phyloP scores from a whole-genome alignment of 2,113 vertebrate species.

The Holacanthus passer region DNA sequence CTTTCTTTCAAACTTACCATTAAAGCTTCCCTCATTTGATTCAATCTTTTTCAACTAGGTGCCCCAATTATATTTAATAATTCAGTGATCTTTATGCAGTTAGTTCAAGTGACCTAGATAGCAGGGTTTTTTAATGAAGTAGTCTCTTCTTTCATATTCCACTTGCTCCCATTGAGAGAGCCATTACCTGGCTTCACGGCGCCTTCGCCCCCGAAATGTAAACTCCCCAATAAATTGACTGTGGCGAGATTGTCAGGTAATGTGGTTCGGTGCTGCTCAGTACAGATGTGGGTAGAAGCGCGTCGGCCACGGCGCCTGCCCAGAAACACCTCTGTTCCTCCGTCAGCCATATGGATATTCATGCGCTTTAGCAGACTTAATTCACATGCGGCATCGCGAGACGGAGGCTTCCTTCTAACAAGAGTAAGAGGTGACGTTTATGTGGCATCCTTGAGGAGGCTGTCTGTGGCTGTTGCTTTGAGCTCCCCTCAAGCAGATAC shows the following conservation, averaged over 20 bases:
- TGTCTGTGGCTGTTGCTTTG: constrained; percentile 83
- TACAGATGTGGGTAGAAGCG: constrained; percentile 15
- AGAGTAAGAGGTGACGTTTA: constrained; percentile 77
- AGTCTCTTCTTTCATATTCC: constrained; percentile 63
- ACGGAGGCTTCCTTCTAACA: constrained; percentile 65
- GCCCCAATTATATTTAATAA: constrained; percentile 83
- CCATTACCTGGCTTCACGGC: constrained; percentile 57
- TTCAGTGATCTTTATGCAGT: constrained; percentile 80
- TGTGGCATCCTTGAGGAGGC: constrained; percentile 75
- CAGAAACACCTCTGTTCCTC: constrained; percentile 4
- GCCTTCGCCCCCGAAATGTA: constrained; percentile 35
- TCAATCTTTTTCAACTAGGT: constrained; percentile 75
- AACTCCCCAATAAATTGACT: constrained; percentile 57
- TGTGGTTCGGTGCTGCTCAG: constrained; percentile 45
- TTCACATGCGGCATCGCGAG: constrained; percentile 58
- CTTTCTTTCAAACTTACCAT: constrained; percentile 39
- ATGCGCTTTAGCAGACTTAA: constrained; percentile 43
- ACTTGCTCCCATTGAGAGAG: constrained; percentile 57
- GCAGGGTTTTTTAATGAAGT: constrained; percentile 73
- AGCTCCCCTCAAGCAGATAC: constrained; percentile 85
- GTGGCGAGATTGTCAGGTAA: constrained; percentile 51
- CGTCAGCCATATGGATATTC: constrained; percentile 60
- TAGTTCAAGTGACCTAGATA: constrained; percentile 82
- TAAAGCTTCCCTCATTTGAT: constrained; percentile 54
- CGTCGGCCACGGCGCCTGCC: constrained; percentile 42